Percentiles rank a stretch among this genome's conserved stretches.
Evolutionary conservation across 2,888 invertebrate genomes (phyloP).

Genomic region (Patella depressa): DNA sequence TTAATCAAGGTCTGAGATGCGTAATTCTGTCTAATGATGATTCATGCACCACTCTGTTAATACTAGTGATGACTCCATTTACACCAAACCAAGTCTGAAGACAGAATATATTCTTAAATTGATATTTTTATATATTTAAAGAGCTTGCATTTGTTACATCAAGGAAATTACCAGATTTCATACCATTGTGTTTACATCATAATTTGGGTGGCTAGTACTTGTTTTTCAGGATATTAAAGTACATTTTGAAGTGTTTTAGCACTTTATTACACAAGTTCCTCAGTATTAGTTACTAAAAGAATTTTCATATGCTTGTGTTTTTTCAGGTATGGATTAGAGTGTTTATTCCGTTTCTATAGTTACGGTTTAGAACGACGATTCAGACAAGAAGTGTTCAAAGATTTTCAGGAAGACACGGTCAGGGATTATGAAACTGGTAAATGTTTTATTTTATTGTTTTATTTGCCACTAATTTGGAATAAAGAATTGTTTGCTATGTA

Average conservation of each 20-base stretch:
- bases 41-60: conserved; percentile 6
- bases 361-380: conserved; percentile 98
- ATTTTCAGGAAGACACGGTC: conserved; percentile 94
- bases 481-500: no score
- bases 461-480: no score
- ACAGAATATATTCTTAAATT: not conserved
- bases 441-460: conserved; percentile 13
- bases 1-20: not conserved
- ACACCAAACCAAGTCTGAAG: conserved; percentile 10
- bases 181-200: no score
- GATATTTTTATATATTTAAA: no score
- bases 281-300: not conserved
- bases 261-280: not conserved
- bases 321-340: conserved; percentile 77
- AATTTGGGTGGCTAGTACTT: no score
- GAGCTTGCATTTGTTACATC: no score
- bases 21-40: not conserved
- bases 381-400: conserved; percentile 92
- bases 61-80: conserved; percentile 3
- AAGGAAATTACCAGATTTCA: no score
- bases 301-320: not conserved
- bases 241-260: no score
- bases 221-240: no score
- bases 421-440: conserved; percentile 89
- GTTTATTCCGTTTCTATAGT: conserved; percentile 94